phyloP scores from a whole-genome alignment of 1,140 invertebrate species.

The Scaptodrosophila lebanonensis region DNA sequence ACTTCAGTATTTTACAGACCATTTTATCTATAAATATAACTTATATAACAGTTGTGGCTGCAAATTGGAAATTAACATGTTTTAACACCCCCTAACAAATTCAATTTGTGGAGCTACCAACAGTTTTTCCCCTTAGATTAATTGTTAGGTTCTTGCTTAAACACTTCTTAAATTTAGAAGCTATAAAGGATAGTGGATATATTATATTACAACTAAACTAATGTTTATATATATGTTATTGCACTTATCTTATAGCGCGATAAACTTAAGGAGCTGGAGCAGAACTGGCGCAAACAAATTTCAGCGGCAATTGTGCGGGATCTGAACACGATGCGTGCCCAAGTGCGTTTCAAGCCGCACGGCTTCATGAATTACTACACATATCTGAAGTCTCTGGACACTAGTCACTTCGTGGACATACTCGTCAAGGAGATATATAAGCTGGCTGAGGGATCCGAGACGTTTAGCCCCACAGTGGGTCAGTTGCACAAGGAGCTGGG shows the following conservation, averaged over 20 bases:
- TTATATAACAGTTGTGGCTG: too few relatives aligned
- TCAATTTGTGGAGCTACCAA: too few relatives aligned
- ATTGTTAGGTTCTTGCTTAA: too few relatives aligned
- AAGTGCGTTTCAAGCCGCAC: constrained; percentile 74
- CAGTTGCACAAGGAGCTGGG: constrained; percentile 84
- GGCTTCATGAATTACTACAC: constrained; percentile 81
- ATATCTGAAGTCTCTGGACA: constrained; percentile 84
- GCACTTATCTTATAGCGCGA: constrained; percentile 79
- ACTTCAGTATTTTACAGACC: too few relatives aligned
- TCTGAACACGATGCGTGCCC: constrained; percentile 80
- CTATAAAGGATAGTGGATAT: not conserved
- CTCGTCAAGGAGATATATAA: constrained; percentile 83
- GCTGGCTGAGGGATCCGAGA: constrained; percentile 86
- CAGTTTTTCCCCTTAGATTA: too few relatives aligned
- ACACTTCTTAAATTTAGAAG: too few relatives aligned
- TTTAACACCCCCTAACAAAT: too few relatives aligned
- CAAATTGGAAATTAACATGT: too few relatives aligned
- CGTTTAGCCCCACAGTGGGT: constrained; percentile 84
- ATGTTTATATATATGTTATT: too few relatives aligned
- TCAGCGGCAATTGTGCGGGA: constrained; percentile 82
- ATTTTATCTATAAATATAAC: too few relatives aligned
- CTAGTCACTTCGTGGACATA: constrained; percentile 82
- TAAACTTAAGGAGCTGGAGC: constrained; percentile 81
- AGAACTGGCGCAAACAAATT: constrained; percentile 82
- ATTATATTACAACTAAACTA: not conserved